Evolutionary conservation across 2,797 vertebrate species (phyloP).

Genomic region (Alfaro cultratus): DNA sequence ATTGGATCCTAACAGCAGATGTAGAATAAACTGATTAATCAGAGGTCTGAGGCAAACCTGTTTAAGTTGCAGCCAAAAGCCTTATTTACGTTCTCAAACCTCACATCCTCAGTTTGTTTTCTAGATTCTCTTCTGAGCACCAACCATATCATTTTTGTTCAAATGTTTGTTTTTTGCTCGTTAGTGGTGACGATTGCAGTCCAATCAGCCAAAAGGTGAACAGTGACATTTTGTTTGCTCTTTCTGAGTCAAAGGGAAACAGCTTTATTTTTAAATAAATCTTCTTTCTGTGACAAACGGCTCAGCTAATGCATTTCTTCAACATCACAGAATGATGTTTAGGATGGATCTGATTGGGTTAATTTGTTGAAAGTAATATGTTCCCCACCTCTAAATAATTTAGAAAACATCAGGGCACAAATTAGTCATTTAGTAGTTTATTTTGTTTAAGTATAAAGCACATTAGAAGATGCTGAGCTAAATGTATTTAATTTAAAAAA

Average conservation of each 20-base stretch:
- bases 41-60: neutral
- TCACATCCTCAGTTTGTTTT: conserved; percentile 18
- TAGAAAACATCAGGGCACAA: too few relatives aligned
- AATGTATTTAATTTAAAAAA: too few relatives aligned
- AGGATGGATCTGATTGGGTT: too few relatives aligned
- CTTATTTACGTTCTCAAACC: conserved; percentile 40
- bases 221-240: conserved; percentile 62
- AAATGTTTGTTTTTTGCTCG: conserved; percentile 16
- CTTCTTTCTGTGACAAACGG: conserved; percentile 88
- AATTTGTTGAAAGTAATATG: too few relatives aligned
- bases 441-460: too few relatives aligned
- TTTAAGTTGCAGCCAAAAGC: conserved; percentile 19
- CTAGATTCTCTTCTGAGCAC: neutral
- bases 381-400: too few relatives aligned
- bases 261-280: conserved; percentile 99
- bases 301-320: conserved; percentile 49
- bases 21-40: conserved; percentile 23
- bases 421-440: too few relatives aligned
- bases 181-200: conserved; percentile 25
- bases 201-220: conserved; percentile 37
- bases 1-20: conserved; percentile 15
- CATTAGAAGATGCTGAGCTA: too few relatives aligned
- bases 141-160: conserved; percentile 14
- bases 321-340: conserved; percentile 57
- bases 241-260: conserved; percentile 86